Conservation (phyloP, 2,797 vertebrate genomes). For the Benthosema pterotum region DNA sequence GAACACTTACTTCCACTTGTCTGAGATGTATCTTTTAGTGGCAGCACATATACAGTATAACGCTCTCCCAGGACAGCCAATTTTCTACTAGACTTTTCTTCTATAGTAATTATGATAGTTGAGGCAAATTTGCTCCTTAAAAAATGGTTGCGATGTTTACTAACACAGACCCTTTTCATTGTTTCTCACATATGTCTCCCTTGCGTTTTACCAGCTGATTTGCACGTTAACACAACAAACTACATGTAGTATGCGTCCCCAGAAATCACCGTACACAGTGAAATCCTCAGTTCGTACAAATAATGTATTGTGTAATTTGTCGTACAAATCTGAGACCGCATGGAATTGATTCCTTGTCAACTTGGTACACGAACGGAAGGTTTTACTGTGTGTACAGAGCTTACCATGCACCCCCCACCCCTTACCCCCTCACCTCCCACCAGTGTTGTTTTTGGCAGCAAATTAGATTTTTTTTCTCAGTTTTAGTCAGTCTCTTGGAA, state of each 20-base stretch:
- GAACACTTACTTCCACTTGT: constrained; percentile 12
- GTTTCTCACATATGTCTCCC: constrained; percentile 49
- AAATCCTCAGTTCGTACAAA: too few relatives aligned
- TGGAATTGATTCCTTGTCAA: too few relatives aligned
- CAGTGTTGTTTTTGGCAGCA: too few relatives aligned
- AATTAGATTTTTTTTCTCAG: too few relatives aligned
- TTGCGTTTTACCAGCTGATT: constrained; percentile 28
- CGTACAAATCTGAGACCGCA: too few relatives aligned
- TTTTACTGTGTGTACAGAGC: too few relatives aligned
- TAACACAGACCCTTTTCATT: constrained; percentile 46
- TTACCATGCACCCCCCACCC: constrained; percentile 49
- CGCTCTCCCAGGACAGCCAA: constrained; percentile 49
- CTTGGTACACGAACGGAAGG: too few relatives aligned
- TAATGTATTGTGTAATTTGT: too few relatives aligned
- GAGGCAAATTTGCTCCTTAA: constrained; percentile 7
- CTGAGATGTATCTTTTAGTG: constrained; percentile 14
- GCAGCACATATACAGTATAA: constrained; percentile 29
- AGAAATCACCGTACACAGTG: constrained; percentile 8
- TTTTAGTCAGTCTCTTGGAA: too few relatives aligned
- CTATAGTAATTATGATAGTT: constrained; percentile 37
- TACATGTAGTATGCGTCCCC: constrained; percentile 32
- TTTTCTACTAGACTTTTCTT: constrained; percentile 36
- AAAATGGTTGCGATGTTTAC: constrained; percentile 41
- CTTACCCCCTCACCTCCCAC: constrained; percentile 28
- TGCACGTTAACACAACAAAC: constrained; percentile 56